These are phyloP conservation scores for Lycorma delicatula DNA, from an alignment of 1,140 invertebrate genomes.

Conservation along the genomic window DNA sequence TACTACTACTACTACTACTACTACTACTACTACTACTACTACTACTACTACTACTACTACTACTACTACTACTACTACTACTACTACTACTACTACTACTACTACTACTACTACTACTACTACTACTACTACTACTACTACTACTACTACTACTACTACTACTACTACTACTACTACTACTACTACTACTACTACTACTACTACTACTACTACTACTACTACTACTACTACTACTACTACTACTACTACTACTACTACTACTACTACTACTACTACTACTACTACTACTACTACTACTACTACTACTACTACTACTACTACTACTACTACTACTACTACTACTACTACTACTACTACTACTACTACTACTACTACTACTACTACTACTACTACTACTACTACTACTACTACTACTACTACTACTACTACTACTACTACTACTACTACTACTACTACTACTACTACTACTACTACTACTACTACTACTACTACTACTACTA, in stretches of 20 bases:
- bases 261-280: neutral
- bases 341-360: neutral
- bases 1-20: constrained; percentile 1
- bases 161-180: neutral
- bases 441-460: neutral
- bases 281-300: neutral
- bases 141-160: neutral
- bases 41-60: neutral
- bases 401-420: neutral
- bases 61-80: constrained; percentile 1
- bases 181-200: constrained; percentile 1
- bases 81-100: neutral
- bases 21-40: neutral
- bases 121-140: constrained; percentile 1
- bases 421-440: constrained; percentile 1
- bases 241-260: constrained; percentile 1
- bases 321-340: neutral
- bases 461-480: neutral
- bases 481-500: constrained; percentile 1
- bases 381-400: neutral
- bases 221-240: neutral
- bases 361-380: constrained; percentile 1
- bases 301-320: constrained; percentile 1
- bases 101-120: neutral
- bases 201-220: neutral